A percentile compares a stretch with the other conserved stretches of the same genome.
phyloP scores from a whole-genome alignment of 2,113 vertebrate genomes.

The Ahaetulla prasina region DNA sequence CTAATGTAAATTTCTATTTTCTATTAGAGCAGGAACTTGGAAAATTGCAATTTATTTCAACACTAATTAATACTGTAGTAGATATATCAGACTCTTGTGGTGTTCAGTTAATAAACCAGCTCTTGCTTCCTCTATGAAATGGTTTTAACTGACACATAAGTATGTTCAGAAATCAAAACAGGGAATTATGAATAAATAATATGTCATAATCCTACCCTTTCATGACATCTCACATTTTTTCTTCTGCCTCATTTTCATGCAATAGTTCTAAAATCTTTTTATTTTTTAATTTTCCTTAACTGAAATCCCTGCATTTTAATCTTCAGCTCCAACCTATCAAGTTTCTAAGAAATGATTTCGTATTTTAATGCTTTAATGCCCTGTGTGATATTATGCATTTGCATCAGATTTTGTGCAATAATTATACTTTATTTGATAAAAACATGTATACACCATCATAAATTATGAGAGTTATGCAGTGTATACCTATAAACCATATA shows the following conservation, averaged over 20 bases:
- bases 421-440: neutral
- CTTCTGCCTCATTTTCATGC: neutral
- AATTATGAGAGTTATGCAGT: neutral
- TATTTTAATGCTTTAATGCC: conserved; percentile 3
- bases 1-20: neutral
- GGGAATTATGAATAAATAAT: conserved; percentile 27
- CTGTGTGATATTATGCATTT: neutral
- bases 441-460: neutral
- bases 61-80: neutral
- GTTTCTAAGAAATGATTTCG: conserved; percentile 2
- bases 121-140: neutral
- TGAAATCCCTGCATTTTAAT: conserved; percentile 15
- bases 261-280: conserved; percentile 1
- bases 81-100: neutral
- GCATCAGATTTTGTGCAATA: neutral
- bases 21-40: neutral
- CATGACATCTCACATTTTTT: conserved; percentile 7
- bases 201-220: conserved; percentile 15
- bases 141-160: conserved; percentile 1
- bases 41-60: neutral
- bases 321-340: neutral
- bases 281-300: neutral
- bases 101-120: conserved; percentile 4
- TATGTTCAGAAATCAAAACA: conserved; percentile 13
- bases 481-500: neutral